Evolutionary conservation across 2,113 vertebrate species (phyloP).

Genomic region (Neopipo cinnamomea): DNA sequence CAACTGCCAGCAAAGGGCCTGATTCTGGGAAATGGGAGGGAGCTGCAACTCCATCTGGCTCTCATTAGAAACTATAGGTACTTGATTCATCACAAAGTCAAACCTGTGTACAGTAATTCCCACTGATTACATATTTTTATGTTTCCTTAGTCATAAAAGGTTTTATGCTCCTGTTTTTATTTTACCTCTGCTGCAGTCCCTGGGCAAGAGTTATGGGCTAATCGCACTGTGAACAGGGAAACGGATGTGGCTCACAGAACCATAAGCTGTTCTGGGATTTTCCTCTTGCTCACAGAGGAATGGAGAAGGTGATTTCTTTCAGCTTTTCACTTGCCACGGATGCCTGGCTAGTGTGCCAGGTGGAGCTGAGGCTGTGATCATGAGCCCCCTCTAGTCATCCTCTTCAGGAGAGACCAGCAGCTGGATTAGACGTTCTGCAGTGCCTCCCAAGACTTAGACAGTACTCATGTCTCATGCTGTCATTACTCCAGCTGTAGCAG

Average conservation of each 20-base stretch:
- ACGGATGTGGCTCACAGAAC: not conserved
- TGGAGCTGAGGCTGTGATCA: not conserved
- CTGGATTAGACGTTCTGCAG: not conserved
- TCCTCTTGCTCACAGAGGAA: not conserved
- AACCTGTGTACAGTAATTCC: not conserved
- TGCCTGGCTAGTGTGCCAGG: not conserved
- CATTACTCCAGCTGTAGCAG: not conserved
- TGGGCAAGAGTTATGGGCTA: not conserved
- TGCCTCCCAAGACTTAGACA: not conserved
- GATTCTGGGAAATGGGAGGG: not conserved
- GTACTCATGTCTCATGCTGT: not conserved
- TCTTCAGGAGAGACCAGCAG: not conserved
- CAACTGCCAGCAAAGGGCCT: not conserved
- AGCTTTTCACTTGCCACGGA: not conserved
- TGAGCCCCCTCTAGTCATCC: not conserved
- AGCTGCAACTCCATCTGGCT: not conserved
- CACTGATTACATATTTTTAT: not conserved
- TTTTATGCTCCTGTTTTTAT: not conserved
- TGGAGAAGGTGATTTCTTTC: not conserved
- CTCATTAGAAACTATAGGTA: not conserved
- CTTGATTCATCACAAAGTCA: not conserved
- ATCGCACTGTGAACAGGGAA: not conserved
- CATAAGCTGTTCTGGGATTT: not conserved
- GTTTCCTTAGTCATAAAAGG: not conserved
- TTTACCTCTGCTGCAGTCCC: not conserved